Evolutionary conservation across 2,113 vertebrate genomes (phyloP), one percentile per base, ranked within the genome.

Genomic region (Alligator mississippiensis): DNA sequence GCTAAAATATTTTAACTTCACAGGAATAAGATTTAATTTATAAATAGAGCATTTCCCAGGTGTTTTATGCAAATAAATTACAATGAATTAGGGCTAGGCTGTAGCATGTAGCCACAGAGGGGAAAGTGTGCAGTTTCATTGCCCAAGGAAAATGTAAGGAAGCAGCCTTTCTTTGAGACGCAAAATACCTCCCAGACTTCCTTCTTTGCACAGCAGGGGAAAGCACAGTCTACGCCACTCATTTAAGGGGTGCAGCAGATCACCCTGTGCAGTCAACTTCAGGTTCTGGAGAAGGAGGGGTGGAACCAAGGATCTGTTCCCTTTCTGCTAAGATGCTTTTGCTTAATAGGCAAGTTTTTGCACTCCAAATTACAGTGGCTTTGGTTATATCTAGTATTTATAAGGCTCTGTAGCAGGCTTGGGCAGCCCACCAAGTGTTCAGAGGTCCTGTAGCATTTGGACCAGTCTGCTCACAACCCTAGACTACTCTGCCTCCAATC

Each of bases 191-290:
- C 54, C 16, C 9, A 54, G 21, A 38, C 2, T 1, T 78, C 57
- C 17, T 22, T 34, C 47, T 68, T 77, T 86, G 68, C 12, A 18
- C 7, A 82, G 13, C 6, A 91, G 22, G 84, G 84, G 80, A 82
- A 63, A 25, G 2, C 0, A 64, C 38, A 61, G 47, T 83, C 19
- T 22, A 2, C 66, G 0, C n/a, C 66, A 16, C 1, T 68, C 3
- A 1, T 24, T 82, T 55, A 3, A 38, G 9, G 25, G 87, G 80
- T 24, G 13, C 11, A 84, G 3, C n/a, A 17, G 84, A 81, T 82
- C 10, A 75, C 58, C 2, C 21, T 0, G 0, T 17, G 22, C 74
- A 55, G 4, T 79, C 59, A 22, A 14, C 30, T 25, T 19, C 21
- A 16, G 4, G 4, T 70, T 30, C n/a, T 21, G 11, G 11, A 70